Evolutionary conservation across 2,888 invertebrate genomes (phyloP).

Genomic region (Podotricha telesiphe): DNA sequence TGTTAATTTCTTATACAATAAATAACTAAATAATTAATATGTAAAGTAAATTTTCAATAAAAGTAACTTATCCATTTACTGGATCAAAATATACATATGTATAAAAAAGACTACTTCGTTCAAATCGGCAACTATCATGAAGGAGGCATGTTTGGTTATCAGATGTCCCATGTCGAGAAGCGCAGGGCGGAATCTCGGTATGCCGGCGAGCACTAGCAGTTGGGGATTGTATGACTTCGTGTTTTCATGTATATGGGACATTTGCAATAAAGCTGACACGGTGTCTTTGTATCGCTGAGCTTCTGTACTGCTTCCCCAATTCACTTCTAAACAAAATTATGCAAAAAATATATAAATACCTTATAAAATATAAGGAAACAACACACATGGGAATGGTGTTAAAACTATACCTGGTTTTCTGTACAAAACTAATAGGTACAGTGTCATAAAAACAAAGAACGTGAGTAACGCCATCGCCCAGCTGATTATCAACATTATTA

Average conservation of each 20-base stretch:
- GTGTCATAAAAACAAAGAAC: constrained; percentile 89
- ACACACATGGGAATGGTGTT: neutral
- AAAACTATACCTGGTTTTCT: constrained; percentile 88
- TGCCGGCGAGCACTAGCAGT: constrained; percentile 88
- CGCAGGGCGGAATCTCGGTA: constrained; percentile 89
- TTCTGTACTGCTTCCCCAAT: constrained; percentile 96
- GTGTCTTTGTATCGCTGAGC: constrained; percentile 96
- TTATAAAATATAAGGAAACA: neutral
- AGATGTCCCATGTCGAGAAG: constrained; percentile 92
- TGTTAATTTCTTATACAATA: too few relatives aligned
- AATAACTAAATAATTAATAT: too few relatives aligned
- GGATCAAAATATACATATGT: too few relatives aligned
- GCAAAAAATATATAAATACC: constrained; percentile 11
- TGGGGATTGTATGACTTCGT: constrained; percentile 97
- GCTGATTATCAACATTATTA: constrained; percentile 94
- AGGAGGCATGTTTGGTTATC: constrained; percentile 92
- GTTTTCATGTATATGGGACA: constrained; percentile 91
- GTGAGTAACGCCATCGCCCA: constrained; percentile 93
- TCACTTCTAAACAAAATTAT: constrained; percentile 85
- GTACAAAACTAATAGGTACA: constrained; percentile 93
- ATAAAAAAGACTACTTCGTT: constrained; percentile 81
- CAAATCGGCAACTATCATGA: constrained; percentile 93
- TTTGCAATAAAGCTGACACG: constrained; percentile 88
- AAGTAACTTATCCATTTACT: too few relatives aligned
- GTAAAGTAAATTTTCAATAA: too few relatives aligned